Conservation (phyloP, 2,113 vertebrate genomes). For the Castor canadensis region DNA sequence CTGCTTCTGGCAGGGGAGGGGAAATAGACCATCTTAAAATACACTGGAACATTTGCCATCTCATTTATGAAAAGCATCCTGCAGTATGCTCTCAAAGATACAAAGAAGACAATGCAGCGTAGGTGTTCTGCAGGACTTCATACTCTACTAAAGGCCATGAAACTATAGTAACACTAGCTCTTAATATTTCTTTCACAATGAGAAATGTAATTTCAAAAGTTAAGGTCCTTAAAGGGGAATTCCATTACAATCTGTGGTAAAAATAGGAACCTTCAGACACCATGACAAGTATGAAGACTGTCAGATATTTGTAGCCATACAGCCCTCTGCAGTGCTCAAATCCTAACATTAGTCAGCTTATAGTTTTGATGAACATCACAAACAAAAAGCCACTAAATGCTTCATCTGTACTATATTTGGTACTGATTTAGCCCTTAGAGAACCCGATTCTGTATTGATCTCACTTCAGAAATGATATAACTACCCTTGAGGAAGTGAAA, state of each 20-base stretch:
- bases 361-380: slow-evolving; percentile 33
- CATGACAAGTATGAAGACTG: background rate
- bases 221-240: background rate
- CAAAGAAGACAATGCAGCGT: background rate
- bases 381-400: slow-evolving; percentile 56
- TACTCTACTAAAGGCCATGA: background rate
- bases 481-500: slow-evolving; percentile 46
- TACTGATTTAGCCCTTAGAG: slow-evolving; percentile 44
- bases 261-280: background rate
- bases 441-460: slow-evolving; percentile 58
- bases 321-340: background rate
- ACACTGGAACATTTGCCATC: background rate
- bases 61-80: background rate
- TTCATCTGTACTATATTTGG: slow-evolving; percentile 40
- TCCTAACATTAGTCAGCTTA: slow-evolving; percentile 44
- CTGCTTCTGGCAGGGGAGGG: background rate
- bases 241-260: background rate
- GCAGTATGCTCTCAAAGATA: background rate
- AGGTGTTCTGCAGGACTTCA: background rate
- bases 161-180: background rate
- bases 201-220: slow-evolving; percentile 19
- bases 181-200: slow-evolving; percentile 36
- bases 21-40: background rate
- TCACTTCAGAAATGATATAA: slow-evolving; percentile 65
- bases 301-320: background rate